Conservation (phyloP, 1,140 invertebrate genomes). For the Probaryconus sp. region DNA sequence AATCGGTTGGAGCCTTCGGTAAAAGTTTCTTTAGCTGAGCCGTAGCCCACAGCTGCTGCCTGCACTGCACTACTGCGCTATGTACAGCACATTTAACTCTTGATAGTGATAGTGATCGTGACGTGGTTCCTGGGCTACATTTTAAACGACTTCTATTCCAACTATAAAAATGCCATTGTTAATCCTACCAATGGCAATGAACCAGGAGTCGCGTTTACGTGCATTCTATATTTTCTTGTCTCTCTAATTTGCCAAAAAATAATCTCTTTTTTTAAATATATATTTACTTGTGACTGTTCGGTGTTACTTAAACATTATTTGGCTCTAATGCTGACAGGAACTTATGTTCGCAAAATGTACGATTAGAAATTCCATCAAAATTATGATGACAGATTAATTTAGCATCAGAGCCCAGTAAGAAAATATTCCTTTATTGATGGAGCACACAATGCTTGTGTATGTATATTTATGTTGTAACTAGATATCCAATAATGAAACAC, state of each 20-base stretch:
- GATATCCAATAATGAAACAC: conserved; percentile 68
- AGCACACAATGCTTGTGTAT: conserved; percentile 78
- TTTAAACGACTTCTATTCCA: conserved; percentile 10
- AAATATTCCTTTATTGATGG: conserved; percentile 71
- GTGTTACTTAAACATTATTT: conserved; percentile 71
- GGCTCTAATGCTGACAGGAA: conserved; percentile 69
- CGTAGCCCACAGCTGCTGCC: conserved; percentile 77
- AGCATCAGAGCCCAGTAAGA: conserved; percentile 70
- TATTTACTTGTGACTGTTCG: conserved; percentile 71
- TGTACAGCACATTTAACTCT: conserved; percentile 74
- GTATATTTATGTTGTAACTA: conserved; percentile 78
- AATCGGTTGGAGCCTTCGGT: conserved; percentile 62
- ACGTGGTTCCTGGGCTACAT: conserved; percentile 68
- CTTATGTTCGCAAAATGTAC: too few relatives aligned
- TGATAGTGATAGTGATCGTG: conserved; percentile 70
- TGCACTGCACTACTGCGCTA: conserved; percentile 78
- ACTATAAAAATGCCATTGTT: too few relatives aligned
- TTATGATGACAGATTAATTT: too few relatives aligned
- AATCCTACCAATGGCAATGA: too few relatives aligned
- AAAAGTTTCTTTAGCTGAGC: conserved; percentile 73
- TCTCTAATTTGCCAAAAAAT: conserved; percentile 73
- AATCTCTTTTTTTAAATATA: conserved; percentile 71
- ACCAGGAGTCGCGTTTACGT: conserved; percentile 67
- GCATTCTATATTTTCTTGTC: conserved; percentile 69
- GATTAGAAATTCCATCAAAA: too few relatives aligned